A percentile compares a stretch with the other conserved stretches of the same genome.
Evolutionary conservation across 2,797 vertebrate genomes (phyloP).

Genomic region (Hydrophis major): DNA sequence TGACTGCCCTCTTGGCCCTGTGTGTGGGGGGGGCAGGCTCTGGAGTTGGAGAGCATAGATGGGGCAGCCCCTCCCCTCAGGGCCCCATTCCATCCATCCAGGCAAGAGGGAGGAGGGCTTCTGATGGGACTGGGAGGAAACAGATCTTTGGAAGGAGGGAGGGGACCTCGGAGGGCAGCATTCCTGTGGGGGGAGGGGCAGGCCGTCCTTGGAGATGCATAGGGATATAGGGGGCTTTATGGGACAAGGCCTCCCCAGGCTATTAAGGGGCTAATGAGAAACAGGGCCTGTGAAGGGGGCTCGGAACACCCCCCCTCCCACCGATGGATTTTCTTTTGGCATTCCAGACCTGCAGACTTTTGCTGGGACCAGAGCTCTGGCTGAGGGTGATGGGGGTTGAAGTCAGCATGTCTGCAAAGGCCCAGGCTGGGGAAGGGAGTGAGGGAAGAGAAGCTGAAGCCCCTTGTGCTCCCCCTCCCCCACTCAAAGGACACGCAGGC

Average conservation of each 20-base stretch:
- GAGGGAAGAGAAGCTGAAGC: background rate
- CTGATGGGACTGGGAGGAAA: too few species aligned
- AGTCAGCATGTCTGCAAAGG: background rate
- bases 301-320: background rate
- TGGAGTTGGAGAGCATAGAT: background rate
- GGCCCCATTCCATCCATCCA: constrained; percentile 17
- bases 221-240: too few species aligned
- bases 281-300: background rate
- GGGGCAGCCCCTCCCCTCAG: background rate
- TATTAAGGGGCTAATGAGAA: background rate
- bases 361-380: background rate
- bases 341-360: background rate
- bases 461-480: background rate
- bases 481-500: background rate
- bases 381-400: too few species aligned
- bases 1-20: background rate
- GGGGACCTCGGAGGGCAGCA: too few species aligned
- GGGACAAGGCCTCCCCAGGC: background rate
- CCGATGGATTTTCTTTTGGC: background rate
- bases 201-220: background rate
- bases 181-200: background rate
- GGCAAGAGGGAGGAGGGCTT: background rate
- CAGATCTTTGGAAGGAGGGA: background rate
- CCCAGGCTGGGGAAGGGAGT: background rate
- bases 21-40: background rate